phyloP scores from a whole-genome alignment of 2,888 invertebrate species.

The Eubasilissa splendida region DNA sequence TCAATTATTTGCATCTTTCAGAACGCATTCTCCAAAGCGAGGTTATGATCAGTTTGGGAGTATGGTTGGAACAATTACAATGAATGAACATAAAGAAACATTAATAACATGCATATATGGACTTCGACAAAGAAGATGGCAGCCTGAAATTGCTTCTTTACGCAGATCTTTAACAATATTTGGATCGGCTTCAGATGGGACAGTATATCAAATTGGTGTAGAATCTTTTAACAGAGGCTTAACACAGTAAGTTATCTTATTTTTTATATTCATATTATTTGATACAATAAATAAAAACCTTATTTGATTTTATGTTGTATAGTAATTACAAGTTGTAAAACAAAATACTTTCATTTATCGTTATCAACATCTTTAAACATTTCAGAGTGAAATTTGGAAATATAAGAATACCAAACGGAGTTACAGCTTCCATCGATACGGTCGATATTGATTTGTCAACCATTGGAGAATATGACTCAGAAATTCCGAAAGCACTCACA shows the following conservation, averaged over 20 bases:
- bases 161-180: slow-evolving; percentile 63
- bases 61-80: slow-evolving; percentile 73
- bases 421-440: slow-evolving; percentile 65
- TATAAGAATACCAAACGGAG: slow-evolving; percentile 68
- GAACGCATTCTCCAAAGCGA: slow-evolving; percentile 65
- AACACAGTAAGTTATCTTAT: slow-evolving; percentile 71
- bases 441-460: slow-evolving; percentile 70
- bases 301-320: too few species aligned
- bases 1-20: slow-evolving; percentile 59
- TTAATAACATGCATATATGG: slow-evolving; percentile 71
- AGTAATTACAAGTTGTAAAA: too few species aligned
- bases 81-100: slow-evolving; percentile 66
- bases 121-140: slow-evolving; percentile 69
- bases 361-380: slow-evolving; percentile 41
- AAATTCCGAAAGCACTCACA: slow-evolving; percentile 68
- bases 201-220: slow-evolving; percentile 71
- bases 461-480: slow-evolving; percentile 65
- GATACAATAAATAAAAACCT: too few species aligned
- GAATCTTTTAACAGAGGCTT: slow-evolving; percentile 70
- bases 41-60: slow-evolving; percentile 79
- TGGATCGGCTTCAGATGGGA: slow-evolving; percentile 72
- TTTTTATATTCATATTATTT: neutral
- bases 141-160: slow-evolving; percentile 62
- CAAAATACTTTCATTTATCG: too few species aligned
- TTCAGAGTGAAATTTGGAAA: slow-evolving; percentile 73